Conservation (phyloP, 1,140 invertebrate species). For the Zaprionus ghesquierei region DNA sequence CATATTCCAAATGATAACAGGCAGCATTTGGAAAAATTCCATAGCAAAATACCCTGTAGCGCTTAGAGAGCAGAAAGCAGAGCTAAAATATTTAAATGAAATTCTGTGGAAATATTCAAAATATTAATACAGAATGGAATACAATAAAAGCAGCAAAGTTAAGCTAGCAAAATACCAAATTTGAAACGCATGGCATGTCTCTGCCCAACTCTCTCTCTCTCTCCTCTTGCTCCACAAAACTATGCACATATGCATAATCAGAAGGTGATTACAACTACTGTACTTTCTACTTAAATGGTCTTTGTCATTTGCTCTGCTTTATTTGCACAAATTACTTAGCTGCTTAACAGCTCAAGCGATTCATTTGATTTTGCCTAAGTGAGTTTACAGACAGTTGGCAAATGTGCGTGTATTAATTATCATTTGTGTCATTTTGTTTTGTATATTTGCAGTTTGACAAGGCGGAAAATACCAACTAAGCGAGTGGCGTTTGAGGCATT, state of each 20-base stretch:
- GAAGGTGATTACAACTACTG: not conserved
- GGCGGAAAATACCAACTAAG: constrained; percentile 17
- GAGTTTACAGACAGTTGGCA: constrained; percentile 1
- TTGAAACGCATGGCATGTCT: not conserved
- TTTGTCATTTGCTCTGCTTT: constrained; percentile 3
- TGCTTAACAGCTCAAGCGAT: constrained; percentile 22
- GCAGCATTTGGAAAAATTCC: too few relatives aligned
- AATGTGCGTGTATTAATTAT: constrained; percentile 55
- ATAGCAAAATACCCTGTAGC: not conserved
- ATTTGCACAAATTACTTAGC: constrained; percentile 29
- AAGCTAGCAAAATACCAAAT: not conserved
- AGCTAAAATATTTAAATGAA: not conserved
- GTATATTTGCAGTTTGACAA: constrained; percentile 56
- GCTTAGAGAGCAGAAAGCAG: not conserved
- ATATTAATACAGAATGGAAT: not conserved
- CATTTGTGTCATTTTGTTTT: constrained; percentile 20
- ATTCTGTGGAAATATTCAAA: not conserved
- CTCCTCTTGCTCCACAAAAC: too few relatives aligned
- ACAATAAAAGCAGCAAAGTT: not conserved
- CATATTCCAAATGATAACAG: constrained; percentile 36
- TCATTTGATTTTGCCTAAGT: constrained; percentile 24
- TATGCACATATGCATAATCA: not conserved
- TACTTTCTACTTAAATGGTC: constrained; percentile 25
- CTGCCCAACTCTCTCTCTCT: not conserved
- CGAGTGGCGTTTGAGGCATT: not conserved